Base-by-base conservation (phyloP, 2,113 vertebrate species). In the Riparia riparia region DNA sequence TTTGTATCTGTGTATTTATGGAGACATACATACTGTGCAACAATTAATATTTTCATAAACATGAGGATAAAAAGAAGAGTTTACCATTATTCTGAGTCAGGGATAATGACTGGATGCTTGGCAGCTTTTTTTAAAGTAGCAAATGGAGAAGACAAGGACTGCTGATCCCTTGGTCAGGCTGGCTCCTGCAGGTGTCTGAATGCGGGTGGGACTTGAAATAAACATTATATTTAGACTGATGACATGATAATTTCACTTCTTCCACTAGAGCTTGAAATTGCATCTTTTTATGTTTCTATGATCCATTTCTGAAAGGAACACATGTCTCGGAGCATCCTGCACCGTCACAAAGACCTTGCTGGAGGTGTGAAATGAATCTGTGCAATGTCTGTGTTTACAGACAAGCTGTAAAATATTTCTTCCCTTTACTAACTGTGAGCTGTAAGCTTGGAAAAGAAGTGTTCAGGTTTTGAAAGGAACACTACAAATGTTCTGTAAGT, bases 211-310 rank as follows among this genome's bases (percentile, higher is more conserved):
- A 90, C 5, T 25, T 49, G 79, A 82, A 95, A 89, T 89, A 90
- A 95, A 84, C 47, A 34, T 89, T n/a, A 32, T 50, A 14, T 94
- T 82, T 85, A 78, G 12, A 81, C 58, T 74, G 50, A 54, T 32
- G 44, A 60, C 44, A 37, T 53, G 58, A 63, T 95, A 93, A 88
- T 95, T 97, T 94, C 61, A 37, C 54, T 92, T 54, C 18, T 88
- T 17, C 60, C 73, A 44, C 37, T 64, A 54, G 42, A 89, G 39
- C 65, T 78, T 89, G 65, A 87, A 79, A 84, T 68, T 86, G 53
- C 39, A n/a, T 51, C 26, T 78, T 87, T 61, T 86, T 82, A 31
- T 86, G 8, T 90, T 51, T 58, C 25, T 81, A 5, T 82, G 66
- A 74, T 61, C 22, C 5, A 2, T 85, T 97, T 93, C 61, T 72